These are phyloP conservation scores for Thalpophila matura DNA, from an alignment of 2,888 invertebrate genomes.

Conservation along the genomic window DNA sequence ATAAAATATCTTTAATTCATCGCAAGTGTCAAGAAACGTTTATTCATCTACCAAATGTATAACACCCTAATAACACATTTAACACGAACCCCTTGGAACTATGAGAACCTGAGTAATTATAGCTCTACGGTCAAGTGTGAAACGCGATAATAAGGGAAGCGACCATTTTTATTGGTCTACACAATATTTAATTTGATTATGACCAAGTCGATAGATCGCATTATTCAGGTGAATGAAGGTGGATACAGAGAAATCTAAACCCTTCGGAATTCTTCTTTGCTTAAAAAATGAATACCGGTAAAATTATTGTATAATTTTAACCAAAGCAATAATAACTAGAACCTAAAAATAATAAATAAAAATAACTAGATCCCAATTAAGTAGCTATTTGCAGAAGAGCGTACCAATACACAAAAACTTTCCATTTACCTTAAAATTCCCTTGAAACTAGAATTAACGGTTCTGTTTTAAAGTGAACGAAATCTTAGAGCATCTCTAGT, in stretches of 20 bases:
- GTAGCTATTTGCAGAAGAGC: neutral
- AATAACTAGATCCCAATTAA: neutral
- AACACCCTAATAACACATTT: constrained; percentile 64
- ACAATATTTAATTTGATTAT: constrained; percentile 80
- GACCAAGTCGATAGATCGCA: constrained; percentile 63
- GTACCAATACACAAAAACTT: neutral
- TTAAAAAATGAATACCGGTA: no score
- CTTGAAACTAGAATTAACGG: neutral
- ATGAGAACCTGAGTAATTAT: constrained; percentile 88
- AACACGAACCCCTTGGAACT: constrained; percentile 60
- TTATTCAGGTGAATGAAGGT: constrained; percentile 22
- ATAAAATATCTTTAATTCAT: constrained; percentile 51
- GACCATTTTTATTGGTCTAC: constrained; percentile 73
- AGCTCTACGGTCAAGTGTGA: constrained; percentile 77
- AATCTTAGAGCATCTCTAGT: constrained; percentile 11
- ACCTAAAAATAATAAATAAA: no score
- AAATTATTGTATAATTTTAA: no score
- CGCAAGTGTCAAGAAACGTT: constrained; percentile 49
- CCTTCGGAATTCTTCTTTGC: no score
- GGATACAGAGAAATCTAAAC: constrained; percentile 24
- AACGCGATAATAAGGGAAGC: constrained; percentile 82
- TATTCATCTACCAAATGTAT: constrained; percentile 53
- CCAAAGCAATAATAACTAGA: no score
- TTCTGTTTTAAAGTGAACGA: neutral
- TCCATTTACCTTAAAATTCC: neutral